A percentile compares a stretch with the other conserved stretches of the same genome.
phyloP scores from a whole-genome alignment of 2,797 vertebrate species.

The Pangasius sanitwongsei region DNA sequence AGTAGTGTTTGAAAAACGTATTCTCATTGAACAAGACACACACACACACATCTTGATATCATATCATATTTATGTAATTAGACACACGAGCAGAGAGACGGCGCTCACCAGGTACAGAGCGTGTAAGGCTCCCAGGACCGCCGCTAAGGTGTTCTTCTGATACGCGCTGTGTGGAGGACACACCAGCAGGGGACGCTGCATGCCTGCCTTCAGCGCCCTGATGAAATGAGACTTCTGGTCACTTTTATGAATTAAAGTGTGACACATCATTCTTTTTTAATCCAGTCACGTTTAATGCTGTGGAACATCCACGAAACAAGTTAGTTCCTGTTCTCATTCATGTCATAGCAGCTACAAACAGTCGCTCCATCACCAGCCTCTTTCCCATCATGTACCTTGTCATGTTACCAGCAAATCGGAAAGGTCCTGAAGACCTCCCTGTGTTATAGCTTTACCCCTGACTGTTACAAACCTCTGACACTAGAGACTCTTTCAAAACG shows the following conservation, averaged over 20 bases:
- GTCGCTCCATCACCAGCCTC: background rate
- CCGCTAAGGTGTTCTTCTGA: conserved; percentile 68
- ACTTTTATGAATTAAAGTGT: background rate
- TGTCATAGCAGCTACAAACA: background rate
- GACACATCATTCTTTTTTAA: background rate
- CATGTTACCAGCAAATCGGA: background rate
- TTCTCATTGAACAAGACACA: background rate
- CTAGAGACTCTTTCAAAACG: background rate
- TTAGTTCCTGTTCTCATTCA: too few species aligned
- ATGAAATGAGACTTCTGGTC: background rate
- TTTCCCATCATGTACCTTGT: background rate
- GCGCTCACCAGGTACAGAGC: conserved; percentile 78
- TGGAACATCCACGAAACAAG: background rate
- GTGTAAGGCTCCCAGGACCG: conserved; percentile 78
- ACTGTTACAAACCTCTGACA: background rate
- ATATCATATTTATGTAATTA: background rate
- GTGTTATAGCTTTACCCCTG: background rate
- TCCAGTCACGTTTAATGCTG: background rate
- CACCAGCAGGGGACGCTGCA: conserved; percentile 79
- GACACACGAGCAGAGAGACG: background rate
- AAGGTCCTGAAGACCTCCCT: background rate
- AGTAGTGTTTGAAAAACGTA: background rate
- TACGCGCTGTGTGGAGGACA: conserved; percentile 75
- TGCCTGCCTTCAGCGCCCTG: conserved; percentile 79
- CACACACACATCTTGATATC: background rate